phyloP scores from a whole-genome alignment of 2,888 invertebrate genomes.

The Copidosoma aretas region DNA sequence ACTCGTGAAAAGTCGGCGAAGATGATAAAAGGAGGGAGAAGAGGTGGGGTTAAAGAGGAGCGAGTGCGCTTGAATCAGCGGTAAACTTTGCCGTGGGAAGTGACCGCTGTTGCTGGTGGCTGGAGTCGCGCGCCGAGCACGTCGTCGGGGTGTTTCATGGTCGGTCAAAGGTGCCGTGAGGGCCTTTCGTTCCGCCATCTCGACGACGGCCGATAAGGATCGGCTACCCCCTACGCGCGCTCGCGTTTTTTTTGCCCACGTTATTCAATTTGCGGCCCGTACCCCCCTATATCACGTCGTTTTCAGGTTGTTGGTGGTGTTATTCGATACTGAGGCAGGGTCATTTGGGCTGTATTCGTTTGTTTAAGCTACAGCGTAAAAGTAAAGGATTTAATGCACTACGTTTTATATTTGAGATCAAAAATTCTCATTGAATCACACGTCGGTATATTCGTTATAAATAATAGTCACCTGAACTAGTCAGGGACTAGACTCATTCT shows the following conservation, averaged over 20 bases:
- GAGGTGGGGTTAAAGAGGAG: not conserved
- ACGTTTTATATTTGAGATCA: no score
- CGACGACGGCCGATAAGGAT: constrained; percentile 25
- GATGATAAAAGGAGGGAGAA: not conserved
- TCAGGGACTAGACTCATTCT: no score
- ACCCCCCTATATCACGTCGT: not conserved
- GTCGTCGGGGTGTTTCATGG: constrained; percentile 11
- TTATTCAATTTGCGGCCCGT: not conserved
- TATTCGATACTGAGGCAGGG: no score
- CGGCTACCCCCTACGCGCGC: not conserved
- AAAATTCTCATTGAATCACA: no score
- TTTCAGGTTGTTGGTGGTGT: not conserved
- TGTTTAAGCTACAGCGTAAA: no score
- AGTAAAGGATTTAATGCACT: no score
- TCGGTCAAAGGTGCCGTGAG: constrained; percentile 12
- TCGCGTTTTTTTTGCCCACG: not conserved
- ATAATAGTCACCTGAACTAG: no score
- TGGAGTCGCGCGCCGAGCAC: not conserved
- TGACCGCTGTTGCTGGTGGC: not conserved
- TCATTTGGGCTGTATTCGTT: no score
- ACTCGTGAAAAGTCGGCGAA: no score
- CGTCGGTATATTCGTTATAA: no score
- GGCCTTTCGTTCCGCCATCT: constrained; percentile 20
- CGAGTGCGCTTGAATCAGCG: constrained; percentile 23
- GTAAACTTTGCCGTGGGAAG: constrained; percentile 19